phyloP scores from a whole-genome alignment of 1,140 invertebrate species.

The Zaprionus ghesquierei region DNA sequence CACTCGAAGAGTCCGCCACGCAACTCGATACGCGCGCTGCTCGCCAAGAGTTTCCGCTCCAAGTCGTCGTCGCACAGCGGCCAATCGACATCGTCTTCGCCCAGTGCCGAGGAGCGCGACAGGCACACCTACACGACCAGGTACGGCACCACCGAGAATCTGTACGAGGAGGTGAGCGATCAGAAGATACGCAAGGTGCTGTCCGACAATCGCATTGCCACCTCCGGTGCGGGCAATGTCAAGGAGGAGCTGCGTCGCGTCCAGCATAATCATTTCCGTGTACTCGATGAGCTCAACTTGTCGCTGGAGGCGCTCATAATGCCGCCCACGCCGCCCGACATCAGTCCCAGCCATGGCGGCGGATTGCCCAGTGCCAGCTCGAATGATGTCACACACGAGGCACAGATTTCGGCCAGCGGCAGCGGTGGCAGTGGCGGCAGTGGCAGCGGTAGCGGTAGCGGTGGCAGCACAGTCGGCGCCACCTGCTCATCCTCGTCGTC shows the following conservation, averaged over 20 bases:
- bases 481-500: not conserved
- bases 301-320: slow-evolving; percentile 93
- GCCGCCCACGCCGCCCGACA: slow-evolving; percentile 84
- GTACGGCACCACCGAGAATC: slow-evolving; percentile 93
- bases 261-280: slow-evolving; percentile 90
- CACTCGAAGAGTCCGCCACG: slow-evolving; percentile 78
- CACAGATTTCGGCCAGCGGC: slow-evolving; percentile 15
- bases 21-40: slow-evolving; percentile 79
- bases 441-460: slow-evolving; percentile 65
- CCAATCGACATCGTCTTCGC: slow-evolving; percentile 64
- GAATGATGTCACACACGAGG: slow-evolving; percentile 32
- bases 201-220: slow-evolving; percentile 84
- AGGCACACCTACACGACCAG: slow-evolving; percentile 89
- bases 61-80: slow-evolving; percentile 63
- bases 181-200: slow-evolving; percentile 84
- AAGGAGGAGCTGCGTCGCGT: slow-evolving; percentile 92
- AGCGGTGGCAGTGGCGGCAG: slow-evolving; percentile 20
- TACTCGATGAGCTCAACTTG: slow-evolving; percentile 92
- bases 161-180: slow-evolving; percentile 93
- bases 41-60: slow-evolving; percentile 76
- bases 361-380: slow-evolving; percentile 8
- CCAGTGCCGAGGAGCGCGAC: slow-evolving; percentile 74
- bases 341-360: slow-evolving; percentile 62
- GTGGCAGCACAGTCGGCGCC: slow-evolving; percentile 34
- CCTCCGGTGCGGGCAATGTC: slow-evolving; percentile 85